Evolutionary conservation across 1,140 invertebrate genomes (phyloP).

Genomic region (Pseudoatta argentina): DNA sequence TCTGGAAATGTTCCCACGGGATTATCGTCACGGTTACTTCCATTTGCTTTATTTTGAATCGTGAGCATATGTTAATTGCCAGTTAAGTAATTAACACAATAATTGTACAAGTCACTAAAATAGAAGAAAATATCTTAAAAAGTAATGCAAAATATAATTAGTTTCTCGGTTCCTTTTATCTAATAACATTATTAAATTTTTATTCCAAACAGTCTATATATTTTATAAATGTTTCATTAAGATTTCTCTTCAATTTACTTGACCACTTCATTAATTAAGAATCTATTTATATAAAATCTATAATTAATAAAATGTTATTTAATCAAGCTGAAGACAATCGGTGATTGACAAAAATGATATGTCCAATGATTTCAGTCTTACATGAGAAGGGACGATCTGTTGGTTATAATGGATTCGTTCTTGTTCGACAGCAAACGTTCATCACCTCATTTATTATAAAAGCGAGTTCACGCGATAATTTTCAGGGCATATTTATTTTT

Average conservation of each 20-base stretch:
- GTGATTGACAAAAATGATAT: slow-evolving; percentile 5
- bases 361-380: background rate
- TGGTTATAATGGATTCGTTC: background rate
- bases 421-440: background rate
- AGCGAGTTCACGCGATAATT: background rate
- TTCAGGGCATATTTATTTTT: background rate
- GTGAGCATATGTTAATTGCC: background rate
- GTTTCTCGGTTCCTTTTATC: background rate
- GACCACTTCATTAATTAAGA: background rate
- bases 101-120: background rate
- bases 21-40: background rate
- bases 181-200: background rate
- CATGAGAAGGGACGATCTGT: background rate
- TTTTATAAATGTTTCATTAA: background rate
- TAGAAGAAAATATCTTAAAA: background rate
- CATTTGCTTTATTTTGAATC: background rate
- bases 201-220: background rate
- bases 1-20: slow-evolving; percentile 15
- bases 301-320: background rate
- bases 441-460: background rate
- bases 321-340: background rate
- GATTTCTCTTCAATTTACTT: background rate
- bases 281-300: background rate
- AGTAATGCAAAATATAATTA: background rate
- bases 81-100: background rate